Evolutionary conservation across 2,113 vertebrate genomes (phyloP), one percentile per base, ranked within the genome.

Genomic region (Columba livia): DNA sequence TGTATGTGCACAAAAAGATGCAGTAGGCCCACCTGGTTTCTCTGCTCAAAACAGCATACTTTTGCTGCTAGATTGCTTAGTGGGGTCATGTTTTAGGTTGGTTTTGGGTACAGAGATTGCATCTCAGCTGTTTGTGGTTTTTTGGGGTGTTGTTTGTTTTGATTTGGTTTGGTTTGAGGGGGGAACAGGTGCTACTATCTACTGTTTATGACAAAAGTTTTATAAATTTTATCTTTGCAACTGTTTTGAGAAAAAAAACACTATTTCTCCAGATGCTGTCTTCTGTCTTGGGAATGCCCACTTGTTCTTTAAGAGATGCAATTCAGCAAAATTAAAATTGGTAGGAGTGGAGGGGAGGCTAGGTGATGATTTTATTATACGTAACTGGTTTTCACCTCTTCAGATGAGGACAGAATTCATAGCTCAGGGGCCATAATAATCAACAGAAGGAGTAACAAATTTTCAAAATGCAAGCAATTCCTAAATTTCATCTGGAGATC

Each of bases 31-130:
- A 51, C 13, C 38, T 70, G 38, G 28, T 31, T 69, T 80, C 40
- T 80, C 40, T 0, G 11, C 42, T 65, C 28, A 40, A 9, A 23
- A 18, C 9, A 57, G 28, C 1, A 0, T 51, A 29, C n/a, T 71
- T 71, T 44, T 82, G 28, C 32, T 21, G 8, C 25, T 24, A 53
- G 26, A 34, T 38, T 65, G 32, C 21, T 56, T 71, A 57, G 44
- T 23, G n/a, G 16, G 11, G 15, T 82, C 24, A 17, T 31, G 11
- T 51, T 58, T 18, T 64, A 51, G 19, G 42, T 29, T 26, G 12
- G 47, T 82, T 74, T 47, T 44, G 36, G 28, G 44, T 64, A n/a
- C 24, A 7, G 24, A 26, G 12, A 21, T 0, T 3, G n/a, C 32
- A 29, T 28, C n/a, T 84, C 34, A 57, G 26, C 15, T 84, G 67